These are phyloP conservation scores for Elmis aenea DNA, from an alignment of 2,888 invertebrate species.

Conservation along the genomic window DNA sequence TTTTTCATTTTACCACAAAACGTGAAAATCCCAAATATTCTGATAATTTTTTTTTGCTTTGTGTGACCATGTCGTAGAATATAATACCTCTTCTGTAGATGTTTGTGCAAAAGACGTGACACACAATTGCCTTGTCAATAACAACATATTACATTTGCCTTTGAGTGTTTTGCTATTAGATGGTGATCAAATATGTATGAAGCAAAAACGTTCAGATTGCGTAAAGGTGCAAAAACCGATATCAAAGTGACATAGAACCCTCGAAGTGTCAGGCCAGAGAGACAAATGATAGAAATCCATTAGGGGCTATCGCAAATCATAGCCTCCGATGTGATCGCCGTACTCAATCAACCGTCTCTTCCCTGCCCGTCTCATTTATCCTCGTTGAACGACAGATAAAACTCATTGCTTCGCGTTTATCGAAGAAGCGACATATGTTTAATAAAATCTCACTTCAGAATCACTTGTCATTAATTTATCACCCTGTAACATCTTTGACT, in stretches of 20 bases:
- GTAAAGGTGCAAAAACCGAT: constrained; percentile 14
- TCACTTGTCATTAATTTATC: constrained; percentile 26
- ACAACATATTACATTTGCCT: no score
- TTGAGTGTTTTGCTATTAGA: no score
- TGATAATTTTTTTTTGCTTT: no score
- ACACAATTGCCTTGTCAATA: no score
- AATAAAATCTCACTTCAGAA: constrained; percentile 27
- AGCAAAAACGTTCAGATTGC: constrained; percentile 12
- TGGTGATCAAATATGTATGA: no score
- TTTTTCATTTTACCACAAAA: no score
- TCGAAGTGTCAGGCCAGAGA: constrained; percentile 24
- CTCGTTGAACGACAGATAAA: constrained; percentile 9
- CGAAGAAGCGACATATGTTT: constrained; percentile 27
- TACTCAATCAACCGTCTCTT: constrained; percentile 15
- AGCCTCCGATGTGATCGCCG: constrained; percentile 11
- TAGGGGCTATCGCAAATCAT: constrained; percentile 28
- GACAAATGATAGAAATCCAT: constrained; percentile 30
- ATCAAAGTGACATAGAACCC: constrained; percentile 16
- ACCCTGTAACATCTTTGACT: constrained; percentile 23
- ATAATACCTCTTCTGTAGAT: no score
- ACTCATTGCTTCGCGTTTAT: constrained; percentile 5
- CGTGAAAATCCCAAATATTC: no score
- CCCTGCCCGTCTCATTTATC: constrained; percentile 15
- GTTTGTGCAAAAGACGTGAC: no score
- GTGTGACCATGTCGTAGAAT: no score